phyloP scores from a whole-genome alignment of 1,140 invertebrate genomes.

The Agrypnia vestita region DNA sequence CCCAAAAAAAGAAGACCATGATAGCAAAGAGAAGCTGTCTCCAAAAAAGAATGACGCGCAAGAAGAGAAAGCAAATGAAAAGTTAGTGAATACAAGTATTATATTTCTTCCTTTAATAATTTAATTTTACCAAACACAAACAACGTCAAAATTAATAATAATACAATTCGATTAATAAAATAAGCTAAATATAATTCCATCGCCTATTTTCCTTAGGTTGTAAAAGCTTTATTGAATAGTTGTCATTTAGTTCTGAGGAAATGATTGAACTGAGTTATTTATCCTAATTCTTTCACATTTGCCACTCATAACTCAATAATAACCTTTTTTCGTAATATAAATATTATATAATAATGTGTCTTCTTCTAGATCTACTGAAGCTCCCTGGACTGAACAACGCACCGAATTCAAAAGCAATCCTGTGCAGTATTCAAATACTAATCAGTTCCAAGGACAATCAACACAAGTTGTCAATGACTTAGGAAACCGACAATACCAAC shows the following conservation, averaged over 20 bases:
- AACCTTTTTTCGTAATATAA: not conserved
- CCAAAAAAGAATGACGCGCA: not conserved
- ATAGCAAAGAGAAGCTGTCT: constrained; percentile 8
- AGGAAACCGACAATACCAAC: constrained; percentile 43
- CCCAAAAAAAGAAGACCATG: constrained; percentile 18
- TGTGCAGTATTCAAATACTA: constrained; percentile 44
- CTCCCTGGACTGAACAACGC: constrained; percentile 28
- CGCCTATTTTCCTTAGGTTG: no score
- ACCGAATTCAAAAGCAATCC: constrained; percentile 42
- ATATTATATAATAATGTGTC: no score
- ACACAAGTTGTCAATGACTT: not conserved
- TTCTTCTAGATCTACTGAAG: not conserved
- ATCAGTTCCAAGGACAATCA: constrained; percentile 52
- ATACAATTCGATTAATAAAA: no score
- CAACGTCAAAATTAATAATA: no score
- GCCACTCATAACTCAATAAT: not conserved
- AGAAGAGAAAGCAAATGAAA: constrained; percentile 29
- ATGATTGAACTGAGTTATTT: not conserved
- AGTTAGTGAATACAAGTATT: constrained; percentile 19
- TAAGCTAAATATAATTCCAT: no score
- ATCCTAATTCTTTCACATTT: not conserved
- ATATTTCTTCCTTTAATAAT: not conserved
- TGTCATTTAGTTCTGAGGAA: not conserved
- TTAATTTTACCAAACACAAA: not conserved
- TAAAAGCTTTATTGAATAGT: no score